Base-by-base conservation (phyloP, 2,113 vertebrate genomes). In the Vulpes ferrilata region DNA sequence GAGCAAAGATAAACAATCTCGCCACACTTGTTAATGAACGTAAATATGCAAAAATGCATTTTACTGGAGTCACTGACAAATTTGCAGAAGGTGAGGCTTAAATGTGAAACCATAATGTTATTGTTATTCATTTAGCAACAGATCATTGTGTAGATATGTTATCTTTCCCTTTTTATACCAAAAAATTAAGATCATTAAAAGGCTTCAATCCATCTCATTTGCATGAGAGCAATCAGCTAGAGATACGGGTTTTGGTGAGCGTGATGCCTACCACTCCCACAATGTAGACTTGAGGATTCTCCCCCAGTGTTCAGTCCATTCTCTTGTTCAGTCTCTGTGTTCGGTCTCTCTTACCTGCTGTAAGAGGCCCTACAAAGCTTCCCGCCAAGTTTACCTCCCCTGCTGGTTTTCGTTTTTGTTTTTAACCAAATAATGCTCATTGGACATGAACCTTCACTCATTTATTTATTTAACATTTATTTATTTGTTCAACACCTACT, bases 11-110 rank as follows among this genome's bases (percentile, higher is more conserved):
- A 62, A 90, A 57, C 27, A 88, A 73, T 38, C n/a, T 65, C 20
- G 15, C 27, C 86, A 22, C 23, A 51, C 19, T 84, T 92, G 74
- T 32, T 64, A 90, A 89, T 73, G 7, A 93, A 82, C 10, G 91
- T 91, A 88, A 83, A 73, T 79, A 84, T 17, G 11, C 43, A 67
- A 94, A 91, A 79, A 76, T 95, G 12, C 92, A 64, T 96, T 95
- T 38, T 53, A n/a, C 87, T 69, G 30, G 91, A 83, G 62, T 22
- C 64, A 38, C 67, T 93, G 64, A 94, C 64, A 94, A 80, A 93
- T 91, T 88, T 82, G 22, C 25, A 88, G 12, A 60, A 65, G 20
- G 8, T 48, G n/a, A 62, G 17, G 4, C 59, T 57, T 83, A 10
- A 96, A 87, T n/a, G 30, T 2, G 81, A 79, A 80, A 84, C 16